Percentiles rank a stretch among this genome's conserved stretches.
phyloP scores from a whole-genome alignment of 2,888 invertebrate species.

The Pasiphila rectangulata region DNA sequence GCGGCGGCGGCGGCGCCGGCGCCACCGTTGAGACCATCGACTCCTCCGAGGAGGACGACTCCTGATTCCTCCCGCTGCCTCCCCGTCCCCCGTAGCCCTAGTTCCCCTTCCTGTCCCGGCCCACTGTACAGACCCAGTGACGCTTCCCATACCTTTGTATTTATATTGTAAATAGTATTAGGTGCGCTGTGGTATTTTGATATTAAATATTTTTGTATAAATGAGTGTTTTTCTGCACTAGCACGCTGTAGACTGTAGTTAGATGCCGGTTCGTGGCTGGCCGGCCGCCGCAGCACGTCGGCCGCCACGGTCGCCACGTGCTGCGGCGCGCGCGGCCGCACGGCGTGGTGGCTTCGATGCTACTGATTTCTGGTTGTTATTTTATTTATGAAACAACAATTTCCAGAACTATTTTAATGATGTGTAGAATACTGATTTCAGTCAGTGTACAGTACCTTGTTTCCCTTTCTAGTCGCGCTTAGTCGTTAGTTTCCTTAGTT shows the following conservation, averaged over 20 bases:
- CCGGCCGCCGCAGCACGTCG: constrained; percentile 1
- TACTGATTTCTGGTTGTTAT: too few species aligned
- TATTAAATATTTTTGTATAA: constrained; percentile 63
- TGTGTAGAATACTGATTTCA: not conserved
- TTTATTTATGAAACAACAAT: not conserved
- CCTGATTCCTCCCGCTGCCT: constrained; percentile 43
- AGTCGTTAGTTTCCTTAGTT: constrained; percentile 4
- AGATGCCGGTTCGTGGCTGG: too few species aligned
- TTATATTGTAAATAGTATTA: constrained; percentile 78
- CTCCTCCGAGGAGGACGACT: constrained; percentile 71
- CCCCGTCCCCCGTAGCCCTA: constrained; percentile 11
- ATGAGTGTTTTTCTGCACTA: constrained; percentile 67
- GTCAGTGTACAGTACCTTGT: not conserved
- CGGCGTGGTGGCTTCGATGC: too few species aligned
- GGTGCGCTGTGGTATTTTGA: constrained; percentile 63
- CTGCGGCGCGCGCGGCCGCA: too few species aligned
- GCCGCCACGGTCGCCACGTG: not conserved
- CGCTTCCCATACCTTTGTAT: constrained; percentile 48
- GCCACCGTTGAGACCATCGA: constrained; percentile 67
- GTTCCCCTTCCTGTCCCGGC: constrained; percentile 21
- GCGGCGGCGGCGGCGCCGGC: constrained; percentile 50
- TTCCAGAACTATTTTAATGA: not conserved
- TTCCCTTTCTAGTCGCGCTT: constrained; percentile 7
- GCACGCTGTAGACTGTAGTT: too few species aligned
- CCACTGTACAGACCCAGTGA: constrained; percentile 63